Conservation (phyloP, 1,140 invertebrate genomes). For the Lasaia peninsularis region DNA sequence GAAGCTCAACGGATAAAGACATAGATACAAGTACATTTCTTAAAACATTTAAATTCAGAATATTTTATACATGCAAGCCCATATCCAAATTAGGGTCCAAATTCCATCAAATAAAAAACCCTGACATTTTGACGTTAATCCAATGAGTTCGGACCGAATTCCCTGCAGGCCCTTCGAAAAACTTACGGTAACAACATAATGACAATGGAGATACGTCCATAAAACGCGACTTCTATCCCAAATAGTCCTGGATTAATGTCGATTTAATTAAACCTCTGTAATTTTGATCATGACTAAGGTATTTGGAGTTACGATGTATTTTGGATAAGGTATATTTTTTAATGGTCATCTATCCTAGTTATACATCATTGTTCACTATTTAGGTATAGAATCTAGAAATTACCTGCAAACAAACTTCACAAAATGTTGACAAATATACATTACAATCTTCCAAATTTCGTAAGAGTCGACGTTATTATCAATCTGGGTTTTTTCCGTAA, state of each 20-base stretch:
- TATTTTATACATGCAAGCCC: slow-evolving; percentile 9
- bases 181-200: slow-evolving; percentile 67
- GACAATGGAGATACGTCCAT: slow-evolving; percentile 44
- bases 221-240: slow-evolving; percentile 52
- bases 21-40: too few species aligned
- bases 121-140: slow-evolving; percentile 46
- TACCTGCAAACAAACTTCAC: too few species aligned
- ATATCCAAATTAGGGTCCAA: slow-evolving; percentile 1
- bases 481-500: too few species aligned
- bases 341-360: too few species aligned
- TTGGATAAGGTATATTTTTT: slow-evolving; percentile 27
- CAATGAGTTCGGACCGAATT: slow-evolving; percentile 46
- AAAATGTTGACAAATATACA: too few species aligned
- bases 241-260: slow-evolving; percentile 68
- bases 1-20: too few species aligned
- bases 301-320: slow-evolving; percentile 14
- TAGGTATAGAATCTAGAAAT: too few species aligned
- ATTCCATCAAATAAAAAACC: slow-evolving; percentile 28
- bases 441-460: too few species aligned
- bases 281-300: slow-evolving; percentile 45
- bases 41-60: not conserved
- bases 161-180: slow-evolving; percentile 45
- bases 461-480: too few species aligned
- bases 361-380: too few species aligned
- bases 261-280: slow-evolving; percentile 74